These are phyloP conservation scores for Pangasianodon hypophthalmus DNA, from an alignment of 2,113 vertebrate species.

Conservation along the genomic window DNA sequence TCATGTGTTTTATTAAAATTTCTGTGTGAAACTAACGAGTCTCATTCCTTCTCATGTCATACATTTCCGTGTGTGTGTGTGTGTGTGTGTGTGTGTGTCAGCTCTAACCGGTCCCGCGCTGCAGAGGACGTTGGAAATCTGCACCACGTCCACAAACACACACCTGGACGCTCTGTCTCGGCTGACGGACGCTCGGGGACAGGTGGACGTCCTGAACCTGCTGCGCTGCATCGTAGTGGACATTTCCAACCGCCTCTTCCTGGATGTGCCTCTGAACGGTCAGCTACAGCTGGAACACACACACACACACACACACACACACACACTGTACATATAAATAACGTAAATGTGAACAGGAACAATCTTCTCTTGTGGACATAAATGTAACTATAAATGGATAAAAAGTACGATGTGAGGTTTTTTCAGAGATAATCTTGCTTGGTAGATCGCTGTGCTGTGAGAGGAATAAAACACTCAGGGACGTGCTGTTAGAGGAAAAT, in stretches of 20 bases:
- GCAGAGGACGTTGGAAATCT: constrained; percentile 75
- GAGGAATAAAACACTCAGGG: not conserved
- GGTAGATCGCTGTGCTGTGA: not conserved
- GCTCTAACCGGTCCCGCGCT: constrained; percentile 87
- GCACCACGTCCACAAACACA: constrained; percentile 23
- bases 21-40: not conserved
- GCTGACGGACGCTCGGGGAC: constrained; percentile 59
- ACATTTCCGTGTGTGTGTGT: not conserved
- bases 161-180: constrained; percentile 68
- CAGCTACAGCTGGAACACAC: constrained; percentile 43
- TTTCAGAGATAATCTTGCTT: no score
- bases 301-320: not conserved
- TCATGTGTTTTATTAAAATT: not conserved
- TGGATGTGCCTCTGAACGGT: constrained; percentile 86
- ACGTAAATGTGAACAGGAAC: not conserved
- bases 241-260: constrained; percentile 88
- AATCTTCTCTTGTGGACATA: not conserved
- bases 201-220: constrained; percentile 79
- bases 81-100: constrained; percentile 56
- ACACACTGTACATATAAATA: not conserved
- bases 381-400: not conserved
- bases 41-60: not conserved
- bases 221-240: constrained; percentile 87
- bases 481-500: no score
- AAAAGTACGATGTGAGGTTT: not conserved